phyloP scores from a whole-genome alignment of 1,140 invertebrate genomes.

The Scaptomyza montana region DNA sequence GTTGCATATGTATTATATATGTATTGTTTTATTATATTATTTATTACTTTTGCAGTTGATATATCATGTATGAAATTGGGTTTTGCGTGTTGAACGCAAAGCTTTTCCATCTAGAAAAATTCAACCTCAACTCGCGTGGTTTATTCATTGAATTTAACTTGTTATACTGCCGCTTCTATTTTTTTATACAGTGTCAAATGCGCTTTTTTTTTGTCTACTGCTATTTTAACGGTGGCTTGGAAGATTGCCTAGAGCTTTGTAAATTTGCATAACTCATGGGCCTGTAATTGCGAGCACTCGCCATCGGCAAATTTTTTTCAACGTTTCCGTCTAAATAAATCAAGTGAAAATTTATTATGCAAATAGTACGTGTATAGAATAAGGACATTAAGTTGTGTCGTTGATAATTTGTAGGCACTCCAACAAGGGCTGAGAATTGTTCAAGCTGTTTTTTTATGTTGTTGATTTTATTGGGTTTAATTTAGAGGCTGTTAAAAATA shows the following conservation, averaged over 20 bases:
- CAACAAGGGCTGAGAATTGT: background rate
- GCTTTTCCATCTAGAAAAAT: slow-evolving; percentile 5
- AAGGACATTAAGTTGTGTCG: slow-evolving; percentile 33
- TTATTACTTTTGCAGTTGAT: too few species aligned
- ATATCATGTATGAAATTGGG: slow-evolving; percentile 57
- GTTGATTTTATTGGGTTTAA: background rate
- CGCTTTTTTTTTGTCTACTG: slow-evolving; percentile 39
- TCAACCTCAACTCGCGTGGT: slow-evolving; percentile 23
- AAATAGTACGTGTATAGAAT: slow-evolving; percentile 43
- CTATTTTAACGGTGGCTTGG: slow-evolving; percentile 4
- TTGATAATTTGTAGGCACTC: background rate
- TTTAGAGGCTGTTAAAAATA: background rate
- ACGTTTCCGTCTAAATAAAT: slow-evolving; percentile 65
- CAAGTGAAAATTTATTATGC: slow-evolving; percentile 74
- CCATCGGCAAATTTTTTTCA: slow-evolving; percentile 42
- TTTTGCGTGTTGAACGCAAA: slow-evolving; percentile 71
- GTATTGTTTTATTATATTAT: too few species aligned
- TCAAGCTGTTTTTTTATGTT: background rate
- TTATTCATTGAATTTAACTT: slow-evolving; percentile 48
- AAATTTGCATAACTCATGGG: slow-evolving; percentile 67
- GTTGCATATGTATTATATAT: too few species aligned
- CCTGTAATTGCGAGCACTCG: slow-evolving; percentile 49
- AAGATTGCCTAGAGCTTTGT: slow-evolving; percentile 22
- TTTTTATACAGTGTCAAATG: slow-evolving; percentile 66
- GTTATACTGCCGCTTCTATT: background rate